Evolutionary conservation across 2,797 vertebrate genomes (phyloP).

Genomic region (Acrocephalus scirpaceus): DNA sequence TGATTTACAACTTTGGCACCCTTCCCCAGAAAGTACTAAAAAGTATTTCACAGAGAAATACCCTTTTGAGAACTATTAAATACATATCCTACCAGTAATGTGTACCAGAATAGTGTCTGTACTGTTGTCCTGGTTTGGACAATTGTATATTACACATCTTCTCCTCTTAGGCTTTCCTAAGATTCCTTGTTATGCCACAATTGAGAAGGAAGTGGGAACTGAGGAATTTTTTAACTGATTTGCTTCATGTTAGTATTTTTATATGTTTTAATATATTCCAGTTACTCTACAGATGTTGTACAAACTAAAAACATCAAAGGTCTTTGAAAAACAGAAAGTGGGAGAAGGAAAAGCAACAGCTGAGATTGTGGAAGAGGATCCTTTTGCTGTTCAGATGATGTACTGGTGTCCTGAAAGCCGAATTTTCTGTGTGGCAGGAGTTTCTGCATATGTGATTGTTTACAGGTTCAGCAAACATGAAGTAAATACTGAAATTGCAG

Average conservation of each 20-base stretch:
- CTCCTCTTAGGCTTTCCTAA: neutral
- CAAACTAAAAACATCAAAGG: conserved; percentile 96
- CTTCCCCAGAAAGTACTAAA: neutral
- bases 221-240: neutral
- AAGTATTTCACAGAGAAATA: neutral
- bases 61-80: neutral
- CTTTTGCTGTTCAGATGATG: conserved; percentile 95
- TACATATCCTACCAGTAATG: neutral
- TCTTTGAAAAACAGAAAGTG: conserved; percentile 92
- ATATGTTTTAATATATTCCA: conserved; percentile 74
- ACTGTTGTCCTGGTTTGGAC: neutral
- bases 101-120: neutral
- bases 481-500: conserved; percentile 90
- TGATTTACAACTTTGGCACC: neutral
- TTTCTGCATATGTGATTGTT: conserved; percentile 91
- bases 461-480: conserved; percentile 96
- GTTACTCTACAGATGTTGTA: conserved; percentile 99
- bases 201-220: neutral
- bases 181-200: neutral
- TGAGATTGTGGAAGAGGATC: conserved; percentile 93
- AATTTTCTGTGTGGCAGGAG: conserved; percentile 93
- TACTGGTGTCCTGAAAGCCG: conserved; percentile 96
- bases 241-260: conserved; percentile 5
- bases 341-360: conserved; percentile 84
- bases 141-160: neutral